phyloP scores from a whole-genome alignment of 2,888 invertebrate species.

The Allygus modestus region DNA sequence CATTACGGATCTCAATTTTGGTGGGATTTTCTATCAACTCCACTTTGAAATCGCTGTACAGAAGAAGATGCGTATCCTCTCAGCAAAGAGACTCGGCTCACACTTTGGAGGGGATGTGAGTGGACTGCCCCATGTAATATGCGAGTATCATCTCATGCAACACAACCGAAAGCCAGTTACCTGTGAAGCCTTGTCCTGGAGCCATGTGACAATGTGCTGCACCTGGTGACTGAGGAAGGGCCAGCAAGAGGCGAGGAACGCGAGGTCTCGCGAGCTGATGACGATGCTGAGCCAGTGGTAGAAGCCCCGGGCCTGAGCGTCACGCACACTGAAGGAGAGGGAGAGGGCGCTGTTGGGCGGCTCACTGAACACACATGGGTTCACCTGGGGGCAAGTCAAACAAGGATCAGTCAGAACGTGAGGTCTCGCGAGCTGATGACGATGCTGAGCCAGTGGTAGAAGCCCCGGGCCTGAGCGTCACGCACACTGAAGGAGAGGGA shows the following conservation, averaged over 20 bases:
- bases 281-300: conserved; percentile 63
- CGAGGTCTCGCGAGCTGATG: conserved; percentile 59
- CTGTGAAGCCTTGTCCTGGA: conserved; percentile 62
- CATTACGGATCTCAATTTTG: no score
- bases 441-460: conserved; percentile 63
- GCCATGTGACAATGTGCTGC: conserved; percentile 42
- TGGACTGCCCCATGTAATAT: no score
- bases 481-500: conserved; percentile 61
- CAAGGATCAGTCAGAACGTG: not conserved
- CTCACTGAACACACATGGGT: conserved; percentile 64
- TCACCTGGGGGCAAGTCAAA: conserved; percentile 54
- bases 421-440: conserved; percentile 61
- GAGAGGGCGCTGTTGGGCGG: conserved; percentile 59
- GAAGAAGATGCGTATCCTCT: no score
- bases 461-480: conserved; percentile 63
- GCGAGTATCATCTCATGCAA: no score
- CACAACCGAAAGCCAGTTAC: no score
- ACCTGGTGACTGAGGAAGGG: conserved; percentile 54
- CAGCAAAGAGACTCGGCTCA: no score
- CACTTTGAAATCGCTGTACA: no score
- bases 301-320: conserved; percentile 63
- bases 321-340: conserved; percentile 60
- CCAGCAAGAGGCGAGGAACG: conserved; percentile 54
- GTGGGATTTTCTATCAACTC: no score
- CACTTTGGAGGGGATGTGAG: no score